Percentiles rank a stretch among this genome's conserved stretches.
Evolutionary conservation across 2,888 invertebrate genomes (phyloP).

Genomic region (Meteorus colon): DNA sequence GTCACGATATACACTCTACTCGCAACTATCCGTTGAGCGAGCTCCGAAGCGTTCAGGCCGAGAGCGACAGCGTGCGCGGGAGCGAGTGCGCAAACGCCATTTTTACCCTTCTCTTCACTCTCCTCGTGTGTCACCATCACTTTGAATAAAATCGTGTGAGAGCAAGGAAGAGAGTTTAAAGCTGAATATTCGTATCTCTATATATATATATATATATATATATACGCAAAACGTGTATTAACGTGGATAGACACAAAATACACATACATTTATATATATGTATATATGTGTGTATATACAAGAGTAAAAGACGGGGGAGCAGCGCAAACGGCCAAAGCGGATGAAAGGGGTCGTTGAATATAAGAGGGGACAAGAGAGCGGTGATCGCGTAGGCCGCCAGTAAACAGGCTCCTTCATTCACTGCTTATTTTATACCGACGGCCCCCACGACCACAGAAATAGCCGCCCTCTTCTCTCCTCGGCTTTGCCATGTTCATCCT

Average conservation of each 20-base stretch:
- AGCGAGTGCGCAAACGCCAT: conserved; percentile 31
- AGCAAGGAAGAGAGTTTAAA: conserved; percentile 52
- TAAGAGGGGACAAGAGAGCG: conserved; percentile 54
- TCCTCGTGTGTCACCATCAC: neutral
- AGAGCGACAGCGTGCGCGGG: conserved; percentile 28
- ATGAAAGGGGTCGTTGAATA: conserved; percentile 27
- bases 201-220: neutral
- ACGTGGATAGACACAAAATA: neutral
- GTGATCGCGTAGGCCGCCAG: conserved; percentile 70
- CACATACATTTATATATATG: neutral
- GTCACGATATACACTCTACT: conserved; percentile 48
- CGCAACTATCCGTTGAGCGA: neutral
- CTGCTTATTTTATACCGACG: conserved; percentile 71
- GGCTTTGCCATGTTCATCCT: conserved; percentile 38
- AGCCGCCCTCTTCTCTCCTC: conserved; percentile 62
- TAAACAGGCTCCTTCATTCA: conserved; percentile 73
- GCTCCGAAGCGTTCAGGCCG: neutral
- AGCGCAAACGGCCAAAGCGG: conserved; percentile 10
- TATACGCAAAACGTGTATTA: neutral
- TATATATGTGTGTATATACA: neutral
- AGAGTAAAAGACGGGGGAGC: conserved; percentile 19
- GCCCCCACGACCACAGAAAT: conserved; percentile 71
- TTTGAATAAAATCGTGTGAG: conserved; percentile 33
- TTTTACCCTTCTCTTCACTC: conserved; percentile 7
- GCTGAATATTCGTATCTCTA: neutral